Evolutionary conservation across 2,113 vertebrate species (phyloP).

Genomic region (Vimba vimba): DNA sequence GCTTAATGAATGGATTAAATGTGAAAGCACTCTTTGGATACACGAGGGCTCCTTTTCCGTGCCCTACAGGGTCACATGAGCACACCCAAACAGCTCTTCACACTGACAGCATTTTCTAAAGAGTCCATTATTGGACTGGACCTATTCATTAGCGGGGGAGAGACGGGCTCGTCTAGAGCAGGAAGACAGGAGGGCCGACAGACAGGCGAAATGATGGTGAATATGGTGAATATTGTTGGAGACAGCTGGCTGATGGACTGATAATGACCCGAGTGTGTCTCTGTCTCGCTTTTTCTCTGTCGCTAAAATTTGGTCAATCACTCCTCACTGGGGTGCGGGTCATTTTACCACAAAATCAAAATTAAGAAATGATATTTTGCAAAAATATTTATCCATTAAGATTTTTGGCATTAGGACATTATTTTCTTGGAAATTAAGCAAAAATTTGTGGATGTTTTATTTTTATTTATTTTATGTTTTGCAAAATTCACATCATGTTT

Average conservation of each 20-base stretch:
- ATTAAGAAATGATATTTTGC: background rate
- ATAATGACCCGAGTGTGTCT: constrained; percentile 30
- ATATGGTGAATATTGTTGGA: constrained; percentile 21
- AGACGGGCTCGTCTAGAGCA: constrained; percentile 11
- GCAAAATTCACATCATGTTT: background rate
- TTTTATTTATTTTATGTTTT: no score
- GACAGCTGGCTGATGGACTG: constrained; percentile 42
- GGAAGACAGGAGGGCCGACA: constrained; percentile 33
- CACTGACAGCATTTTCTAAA: constrained; percentile 46
- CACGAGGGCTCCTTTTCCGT: constrained; percentile 16
- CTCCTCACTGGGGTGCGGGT: background rate
- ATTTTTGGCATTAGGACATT: background rate
- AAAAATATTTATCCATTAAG: background rate
- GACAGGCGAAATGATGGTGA: background rate
- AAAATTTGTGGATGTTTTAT: no score
- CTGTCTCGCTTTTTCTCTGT: constrained; percentile 16
- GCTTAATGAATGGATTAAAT: constrained; percentile 54
- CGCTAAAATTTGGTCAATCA: background rate
- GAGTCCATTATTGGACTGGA: constrained; percentile 53
- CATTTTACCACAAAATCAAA: background rate
- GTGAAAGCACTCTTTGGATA: constrained; percentile 48
- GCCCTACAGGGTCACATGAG: constrained; percentile 39
- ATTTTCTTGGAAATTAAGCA: background rate
- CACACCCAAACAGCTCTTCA: constrained; percentile 52
- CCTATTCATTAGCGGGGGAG: constrained; percentile 46